Percentiles rank a stretch among this genome's conserved stretches.
These are phyloP conservation scores for Bemisia tabaci DNA, from an alignment of 1,140 invertebrate genomes.

Conservation along the genomic window DNA sequence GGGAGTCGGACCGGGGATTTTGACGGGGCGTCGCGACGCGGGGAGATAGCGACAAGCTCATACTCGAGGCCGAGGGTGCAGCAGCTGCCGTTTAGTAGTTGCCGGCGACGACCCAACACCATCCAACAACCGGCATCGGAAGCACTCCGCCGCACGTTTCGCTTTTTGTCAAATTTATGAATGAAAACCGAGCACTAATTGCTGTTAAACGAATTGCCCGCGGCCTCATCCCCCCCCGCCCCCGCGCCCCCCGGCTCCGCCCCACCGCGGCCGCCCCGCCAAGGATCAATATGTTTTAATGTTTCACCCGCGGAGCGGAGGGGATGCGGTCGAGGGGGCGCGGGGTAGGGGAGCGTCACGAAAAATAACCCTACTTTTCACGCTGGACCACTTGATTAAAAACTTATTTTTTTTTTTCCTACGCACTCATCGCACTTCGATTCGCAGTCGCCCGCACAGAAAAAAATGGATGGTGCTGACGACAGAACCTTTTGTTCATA, in stretches of 20 bases:
- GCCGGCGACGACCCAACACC: not conserved
- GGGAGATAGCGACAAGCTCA: too few species aligned
- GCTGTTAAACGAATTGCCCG: not conserved
- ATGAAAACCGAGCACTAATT: not conserved
- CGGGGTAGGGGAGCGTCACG: not conserved
- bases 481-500: too few species aligned
- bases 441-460: too few species aligned
- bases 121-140: too few species aligned
- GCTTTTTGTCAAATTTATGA: not conserved
- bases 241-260: not conserved
- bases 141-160: not conserved
- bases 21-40: too few species aligned
- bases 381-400: too few species aligned
- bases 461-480: too few species aligned
- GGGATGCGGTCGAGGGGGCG: not conserved
- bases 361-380: too few species aligned
- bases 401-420: too few species aligned
- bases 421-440: too few species aligned
- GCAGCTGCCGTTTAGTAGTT: not conserved
- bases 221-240: not conserved
- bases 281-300: not conserved
- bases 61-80: not conserved
- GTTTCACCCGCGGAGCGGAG: not conserved
- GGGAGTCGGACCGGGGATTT: too few species aligned
- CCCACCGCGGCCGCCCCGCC: too few species aligned